phyloP scores from a whole-genome alignment of 2,888 invertebrate genomes.

The Platycheirus rosarum region DNA sequence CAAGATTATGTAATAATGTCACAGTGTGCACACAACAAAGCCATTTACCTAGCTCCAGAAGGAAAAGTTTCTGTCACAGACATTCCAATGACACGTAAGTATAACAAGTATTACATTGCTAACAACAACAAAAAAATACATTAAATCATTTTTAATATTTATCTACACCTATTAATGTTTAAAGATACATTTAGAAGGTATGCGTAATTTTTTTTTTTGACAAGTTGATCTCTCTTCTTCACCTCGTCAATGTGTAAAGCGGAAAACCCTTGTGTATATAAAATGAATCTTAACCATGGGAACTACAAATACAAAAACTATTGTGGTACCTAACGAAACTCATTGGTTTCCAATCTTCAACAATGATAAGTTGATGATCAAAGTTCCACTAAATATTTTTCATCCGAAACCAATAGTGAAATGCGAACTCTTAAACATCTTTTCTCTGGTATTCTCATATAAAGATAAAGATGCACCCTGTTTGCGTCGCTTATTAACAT shows the following conservation, averaged over 20 bases:
- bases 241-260: not conserved
- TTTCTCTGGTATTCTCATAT: constrained; percentile 35
- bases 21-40: constrained; percentile 83
- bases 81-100: constrained; percentile 83
- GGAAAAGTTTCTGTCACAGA: constrained; percentile 83
- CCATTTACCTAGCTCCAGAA: constrained; percentile 82
- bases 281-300: constrained; percentile 58
- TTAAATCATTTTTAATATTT: not conserved
- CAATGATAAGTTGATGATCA: constrained; percentile 10
- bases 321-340: not conserved
- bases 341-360: constrained; percentile 26
- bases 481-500: constrained; percentile 69
- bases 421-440: constrained; percentile 64
- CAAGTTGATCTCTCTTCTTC: constrained; percentile 28
- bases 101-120: constrained; percentile 41
- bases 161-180: constrained; percentile 11
- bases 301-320: constrained; percentile 52
- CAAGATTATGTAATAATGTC: constrained; percentile 83
- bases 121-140: not conserved
- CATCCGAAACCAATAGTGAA: constrained; percentile 64
- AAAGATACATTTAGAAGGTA: constrained; percentile 15
- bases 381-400: constrained; percentile 64
- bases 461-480: constrained; percentile 17
- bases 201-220: constrained; percentile 8
- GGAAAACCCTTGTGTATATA: constrained; percentile 20